These are phyloP conservation scores for Pristis pectinata DNA, from an alignment of 2,797 vertebrate genomes.

Conservation along the genomic window DNA sequence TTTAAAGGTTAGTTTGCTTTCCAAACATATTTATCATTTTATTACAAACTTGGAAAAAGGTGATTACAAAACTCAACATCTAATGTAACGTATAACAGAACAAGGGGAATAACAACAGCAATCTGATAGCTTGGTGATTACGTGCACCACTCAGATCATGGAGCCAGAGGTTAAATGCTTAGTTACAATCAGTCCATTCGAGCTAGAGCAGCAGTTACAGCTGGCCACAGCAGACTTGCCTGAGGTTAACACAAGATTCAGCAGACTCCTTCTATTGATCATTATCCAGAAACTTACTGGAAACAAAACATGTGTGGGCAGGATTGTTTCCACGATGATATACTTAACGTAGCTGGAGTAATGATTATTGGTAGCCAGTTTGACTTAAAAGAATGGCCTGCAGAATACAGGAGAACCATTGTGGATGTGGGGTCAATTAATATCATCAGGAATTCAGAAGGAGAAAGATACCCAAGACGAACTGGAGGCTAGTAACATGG, in stretches of 20 bases:
- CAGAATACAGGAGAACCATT: not conserved
- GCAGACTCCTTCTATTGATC: not conserved
- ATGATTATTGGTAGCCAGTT: not conserved
- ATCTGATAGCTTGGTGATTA: not conserved
- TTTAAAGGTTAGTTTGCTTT: not conserved
- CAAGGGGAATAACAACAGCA: not conserved
- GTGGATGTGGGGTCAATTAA: not conserved
- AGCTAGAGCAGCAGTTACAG: not conserved
- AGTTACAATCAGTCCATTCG: not conserved
- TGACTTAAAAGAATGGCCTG: not conserved
- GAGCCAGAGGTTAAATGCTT: not conserved
- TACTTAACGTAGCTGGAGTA: not conserved
- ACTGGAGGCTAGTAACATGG: not conserved
- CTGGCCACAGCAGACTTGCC: not conserved
- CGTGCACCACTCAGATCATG: not conserved
- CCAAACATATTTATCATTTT: not conserved
- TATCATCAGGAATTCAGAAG: not conserved
- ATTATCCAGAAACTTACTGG: constrained; percentile 5
- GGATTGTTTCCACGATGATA: not conserved
- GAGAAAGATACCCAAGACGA: not conserved
- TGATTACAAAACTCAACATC: not conserved
- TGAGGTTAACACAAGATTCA: not conserved
- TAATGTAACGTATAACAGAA: not conserved
- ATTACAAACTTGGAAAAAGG: not conserved
- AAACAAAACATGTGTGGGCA: constrained; percentile 12